These are phyloP conservation scores for Salvator merianae DNA, from an alignment of 2,113 vertebrate genomes.

Conservation along the genomic window DNA sequence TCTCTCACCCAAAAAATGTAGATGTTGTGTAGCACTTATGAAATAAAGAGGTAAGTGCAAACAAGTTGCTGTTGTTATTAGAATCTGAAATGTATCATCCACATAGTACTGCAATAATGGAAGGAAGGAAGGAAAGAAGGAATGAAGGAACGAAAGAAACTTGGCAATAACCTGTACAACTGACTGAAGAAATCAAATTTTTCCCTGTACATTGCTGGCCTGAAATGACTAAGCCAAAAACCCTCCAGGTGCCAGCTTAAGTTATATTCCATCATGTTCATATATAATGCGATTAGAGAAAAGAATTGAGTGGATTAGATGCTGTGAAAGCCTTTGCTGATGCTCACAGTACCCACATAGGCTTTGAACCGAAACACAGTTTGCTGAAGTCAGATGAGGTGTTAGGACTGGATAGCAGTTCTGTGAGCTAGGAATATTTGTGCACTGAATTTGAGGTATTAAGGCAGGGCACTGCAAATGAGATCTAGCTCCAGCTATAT, in stretches of 20 bases:
- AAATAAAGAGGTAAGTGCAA: too few species aligned
- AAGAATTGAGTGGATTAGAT: not conserved
- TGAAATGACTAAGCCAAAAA: conserved; percentile 6
- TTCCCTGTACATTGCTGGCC: not conserved
- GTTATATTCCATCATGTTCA: not conserved
- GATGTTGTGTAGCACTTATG: too few species aligned
- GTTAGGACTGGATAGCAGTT: conserved; percentile 16
- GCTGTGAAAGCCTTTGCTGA: not conserved
- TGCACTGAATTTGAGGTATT: conserved; percentile 8
- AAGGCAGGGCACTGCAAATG: not conserved
- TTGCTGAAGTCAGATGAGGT: not conserved
- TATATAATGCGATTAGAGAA: not conserved
- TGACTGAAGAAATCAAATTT: conserved; percentile 5
- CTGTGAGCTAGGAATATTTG: conserved; percentile 35
- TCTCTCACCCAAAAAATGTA: too few species aligned
- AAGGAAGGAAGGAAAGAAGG: not conserved
- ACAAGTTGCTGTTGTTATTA: too few species aligned
- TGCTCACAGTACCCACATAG: not conserved
- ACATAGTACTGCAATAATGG: not conserved
- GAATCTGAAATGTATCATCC: too few species aligned
- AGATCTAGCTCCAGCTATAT: not conserved
- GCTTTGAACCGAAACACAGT: conserved; percentile 1
- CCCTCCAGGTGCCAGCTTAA: conserved; percentile 18
- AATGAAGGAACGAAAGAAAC: not conserved
- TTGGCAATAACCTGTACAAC: not conserved